phyloP scores from a whole-genome alignment of 2,888 invertebrate genomes.

The Calephelis perditalis region DNA sequence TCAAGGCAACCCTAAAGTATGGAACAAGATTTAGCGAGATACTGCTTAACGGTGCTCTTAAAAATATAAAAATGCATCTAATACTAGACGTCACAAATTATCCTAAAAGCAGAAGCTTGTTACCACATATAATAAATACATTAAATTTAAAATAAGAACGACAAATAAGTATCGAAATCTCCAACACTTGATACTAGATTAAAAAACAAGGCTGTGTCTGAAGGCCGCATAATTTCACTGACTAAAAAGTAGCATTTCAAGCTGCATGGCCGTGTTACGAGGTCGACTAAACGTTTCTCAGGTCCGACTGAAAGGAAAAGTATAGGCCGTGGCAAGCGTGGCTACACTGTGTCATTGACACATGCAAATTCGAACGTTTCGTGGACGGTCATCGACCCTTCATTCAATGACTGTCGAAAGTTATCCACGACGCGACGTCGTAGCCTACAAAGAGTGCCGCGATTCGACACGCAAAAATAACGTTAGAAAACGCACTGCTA shows the following conservation, averaged over 20 bases:
- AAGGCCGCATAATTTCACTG: constrained; percentile 40
- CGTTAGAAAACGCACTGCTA: constrained; percentile 46
- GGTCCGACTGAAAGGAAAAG: constrained; percentile 70
- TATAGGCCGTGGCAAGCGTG: constrained; percentile 45
- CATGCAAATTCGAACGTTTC: constrained; percentile 72
- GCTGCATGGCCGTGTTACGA: constrained; percentile 49
- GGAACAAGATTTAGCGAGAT: no score
- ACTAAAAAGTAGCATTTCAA: constrained; percentile 32
- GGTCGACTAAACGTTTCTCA: constrained; percentile 64
- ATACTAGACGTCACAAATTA: no score
- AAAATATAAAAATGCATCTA: no score
- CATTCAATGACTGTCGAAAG: constrained; percentile 77
- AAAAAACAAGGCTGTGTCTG: constrained; percentile 10
- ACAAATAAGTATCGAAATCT: no score
- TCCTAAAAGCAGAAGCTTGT: no score
- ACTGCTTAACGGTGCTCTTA: no score
- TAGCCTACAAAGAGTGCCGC: constrained; percentile 50
- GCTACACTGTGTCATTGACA: constrained; percentile 72
- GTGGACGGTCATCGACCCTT: constrained; percentile 66
- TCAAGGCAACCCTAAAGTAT: no score
- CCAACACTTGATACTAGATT: neutral
- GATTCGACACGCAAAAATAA: constrained; percentile 46
- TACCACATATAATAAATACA: no score
- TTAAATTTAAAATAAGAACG: no score
- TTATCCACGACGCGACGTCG: constrained; percentile 58